Conservation (phyloP, 2,797 vertebrate genomes). For the Atherinosoma microstoma region DNA sequence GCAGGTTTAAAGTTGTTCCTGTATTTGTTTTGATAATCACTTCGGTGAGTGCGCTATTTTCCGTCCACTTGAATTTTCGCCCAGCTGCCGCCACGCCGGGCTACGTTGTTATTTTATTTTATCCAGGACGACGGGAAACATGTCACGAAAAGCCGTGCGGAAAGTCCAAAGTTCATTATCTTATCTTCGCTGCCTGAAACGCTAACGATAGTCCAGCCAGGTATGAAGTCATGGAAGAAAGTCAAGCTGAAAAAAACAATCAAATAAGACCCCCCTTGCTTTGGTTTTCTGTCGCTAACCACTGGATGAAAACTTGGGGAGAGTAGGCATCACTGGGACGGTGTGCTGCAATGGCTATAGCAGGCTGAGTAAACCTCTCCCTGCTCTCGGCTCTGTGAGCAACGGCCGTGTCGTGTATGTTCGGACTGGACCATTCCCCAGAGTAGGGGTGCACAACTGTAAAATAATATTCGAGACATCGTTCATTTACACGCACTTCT, state of each 20-base stretch:
- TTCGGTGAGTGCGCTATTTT: slow-evolving; percentile 61
- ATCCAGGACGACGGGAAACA: slow-evolving; percentile 80
- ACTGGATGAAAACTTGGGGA: slow-evolving; percentile 75
- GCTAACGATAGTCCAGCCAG: slow-evolving; percentile 49
- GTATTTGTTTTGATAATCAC: slow-evolving; percentile 57
- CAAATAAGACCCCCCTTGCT: slow-evolving; percentile 26
- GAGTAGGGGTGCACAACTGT: slow-evolving; percentile 42
- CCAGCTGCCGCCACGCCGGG: slow-evolving; percentile 87
- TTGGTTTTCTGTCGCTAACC: slow-evolving; percentile 55
- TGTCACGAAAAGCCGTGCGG: slow-evolving; percentile 77
- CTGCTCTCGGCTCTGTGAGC: slow-evolving; percentile 67
- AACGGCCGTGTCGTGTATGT: slow-evolving; percentile 81
- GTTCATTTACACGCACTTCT: accelerated
- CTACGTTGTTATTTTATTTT: slow-evolving; percentile 80
- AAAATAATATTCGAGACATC: slow-evolving; percentile 38
- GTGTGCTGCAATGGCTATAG: slow-evolving; percentile 75
- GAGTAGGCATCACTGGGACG: slow-evolving; percentile 67
- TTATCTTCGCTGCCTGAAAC: slow-evolving; percentile 64
- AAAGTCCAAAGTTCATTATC: slow-evolving; percentile 87
- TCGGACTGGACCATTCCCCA: slow-evolving; percentile 76
- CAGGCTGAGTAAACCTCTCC: slow-evolving; percentile 69
- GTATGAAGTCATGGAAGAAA: slow-evolving; percentile 58
- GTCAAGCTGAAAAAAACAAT: background rate
- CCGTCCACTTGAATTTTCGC: slow-evolving; percentile 65
- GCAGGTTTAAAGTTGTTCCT: slow-evolving; percentile 62